These are phyloP conservation scores for Adelognathus sp. DNA, from an alignment of 2,888 invertebrate genomes.

Conservation along the genomic window DNA sequence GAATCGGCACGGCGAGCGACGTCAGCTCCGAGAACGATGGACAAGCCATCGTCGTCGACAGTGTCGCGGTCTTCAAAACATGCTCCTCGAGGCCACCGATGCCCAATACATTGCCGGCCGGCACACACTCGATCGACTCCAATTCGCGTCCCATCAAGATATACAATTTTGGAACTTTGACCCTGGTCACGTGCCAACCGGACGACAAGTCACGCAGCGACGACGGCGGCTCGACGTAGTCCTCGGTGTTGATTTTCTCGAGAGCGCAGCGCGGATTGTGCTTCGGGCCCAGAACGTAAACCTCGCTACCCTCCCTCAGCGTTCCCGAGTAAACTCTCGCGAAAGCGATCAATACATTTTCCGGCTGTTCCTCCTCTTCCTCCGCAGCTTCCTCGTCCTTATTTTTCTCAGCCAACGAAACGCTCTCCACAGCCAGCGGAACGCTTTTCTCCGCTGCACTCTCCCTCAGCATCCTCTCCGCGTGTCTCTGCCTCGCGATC, in stretches of 20 bases:
- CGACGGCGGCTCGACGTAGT: conserved; percentile 81
- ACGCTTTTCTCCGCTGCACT: conserved; percentile 61
- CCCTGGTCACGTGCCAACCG: conserved; percentile 86
- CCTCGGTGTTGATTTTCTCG: conserved; percentile 78
- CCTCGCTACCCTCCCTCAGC: conserved; percentile 87
- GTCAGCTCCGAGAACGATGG: conserved; percentile 94
- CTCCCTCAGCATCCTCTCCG: conserved; percentile 82
- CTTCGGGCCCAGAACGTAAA: conserved; percentile 94
- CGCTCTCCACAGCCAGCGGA: not conserved
- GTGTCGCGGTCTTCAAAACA: conserved; percentile 94
- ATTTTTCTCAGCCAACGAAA: too few relatives aligned
- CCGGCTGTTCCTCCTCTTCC: conserved; percentile 74
- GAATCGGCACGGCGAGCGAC: conserved; percentile 91
- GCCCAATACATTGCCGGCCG: conserved; percentile 95
- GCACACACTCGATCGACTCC: conserved; percentile 89
- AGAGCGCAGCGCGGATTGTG: conserved; percentile 89
- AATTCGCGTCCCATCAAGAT: conserved; percentile 97
- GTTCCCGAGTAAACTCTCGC: conserved; percentile 96
- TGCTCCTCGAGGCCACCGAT: conserved; percentile 93
- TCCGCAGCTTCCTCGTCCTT: not conserved
- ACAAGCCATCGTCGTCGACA: conserved; percentile 91
- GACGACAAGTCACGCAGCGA: conserved; percentile 85
- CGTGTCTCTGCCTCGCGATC: conserved; percentile 85
- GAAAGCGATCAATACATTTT: conserved; percentile 92
- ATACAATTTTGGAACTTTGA: conserved; percentile 89